These are phyloP conservation scores for Sylvilagus bachmani DNA, from an alignment of 2,113 vertebrate genomes.

Conservation along the genomic window DNA sequence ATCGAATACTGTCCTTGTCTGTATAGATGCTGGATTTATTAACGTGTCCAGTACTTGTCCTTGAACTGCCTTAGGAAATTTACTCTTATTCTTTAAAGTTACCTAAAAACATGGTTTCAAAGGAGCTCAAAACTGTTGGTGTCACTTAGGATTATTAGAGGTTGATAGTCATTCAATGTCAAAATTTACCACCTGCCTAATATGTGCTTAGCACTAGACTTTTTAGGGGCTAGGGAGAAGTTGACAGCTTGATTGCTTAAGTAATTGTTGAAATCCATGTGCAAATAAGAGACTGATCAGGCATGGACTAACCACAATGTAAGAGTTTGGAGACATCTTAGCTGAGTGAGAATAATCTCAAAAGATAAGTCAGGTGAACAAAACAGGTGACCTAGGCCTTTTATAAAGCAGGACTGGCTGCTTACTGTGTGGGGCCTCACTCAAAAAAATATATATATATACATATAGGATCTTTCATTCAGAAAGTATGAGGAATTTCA, in stretches of 20 bases:
- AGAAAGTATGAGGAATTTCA: background rate
- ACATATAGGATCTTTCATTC: background rate
- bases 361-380: background rate
- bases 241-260: background rate
- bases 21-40: background rate
- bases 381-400: background rate
- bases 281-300: background rate
- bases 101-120: slow-evolving; percentile 38
- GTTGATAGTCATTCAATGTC: background rate
- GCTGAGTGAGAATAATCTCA: background rate
- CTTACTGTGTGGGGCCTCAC: background rate
- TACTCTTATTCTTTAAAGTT: background rate
- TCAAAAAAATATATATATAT: background rate
- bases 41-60: background rate
- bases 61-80: background rate
- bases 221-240: background rate
- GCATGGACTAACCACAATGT: background rate
- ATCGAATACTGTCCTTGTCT: background rate
- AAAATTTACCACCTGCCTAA: background rate
- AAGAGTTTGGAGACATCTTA: background rate
- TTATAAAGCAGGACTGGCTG: background rate
- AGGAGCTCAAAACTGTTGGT: background rate
- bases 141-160: background rate
- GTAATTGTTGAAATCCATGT: background rate
- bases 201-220: background rate